phyloP scores from a whole-genome alignment of 1,140 invertebrate species.

The Cotesia typhae region DNA sequence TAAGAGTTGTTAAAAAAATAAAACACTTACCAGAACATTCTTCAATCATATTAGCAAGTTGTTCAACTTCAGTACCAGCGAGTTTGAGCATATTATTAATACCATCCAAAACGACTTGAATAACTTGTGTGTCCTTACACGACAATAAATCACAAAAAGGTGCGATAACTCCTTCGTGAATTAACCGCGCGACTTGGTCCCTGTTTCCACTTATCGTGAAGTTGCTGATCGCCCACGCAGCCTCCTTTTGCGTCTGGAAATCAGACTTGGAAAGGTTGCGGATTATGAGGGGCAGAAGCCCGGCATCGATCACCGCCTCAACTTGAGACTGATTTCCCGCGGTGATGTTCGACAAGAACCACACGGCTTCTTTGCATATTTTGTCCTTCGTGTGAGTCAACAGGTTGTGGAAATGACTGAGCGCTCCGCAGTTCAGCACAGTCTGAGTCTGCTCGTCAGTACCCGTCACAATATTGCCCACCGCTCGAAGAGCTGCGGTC shows the following conservation, averaged over 20 bases:
- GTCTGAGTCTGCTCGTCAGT: constrained; percentile 97
- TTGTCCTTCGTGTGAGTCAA: constrained; percentile 89
- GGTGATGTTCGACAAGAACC: constrained; percentile 99
- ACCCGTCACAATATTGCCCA: constrained; percentile 99
- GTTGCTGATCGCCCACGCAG: constrained; percentile 99
- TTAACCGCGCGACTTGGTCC: constrained; percentile 87
- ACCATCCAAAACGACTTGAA: constrained; percentile 91
- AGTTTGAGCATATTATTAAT: constrained; percentile 91
- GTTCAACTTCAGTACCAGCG: constrained; percentile 78
- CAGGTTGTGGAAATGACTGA: constrained; percentile 90
- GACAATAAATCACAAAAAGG: constrained; percentile 90
- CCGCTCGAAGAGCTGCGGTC: constrained; percentile 94
- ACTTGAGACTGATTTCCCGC: constrained; percentile 98
- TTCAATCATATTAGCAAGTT: constrained; percentile 87
- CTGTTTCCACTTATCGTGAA: constrained; percentile 95
- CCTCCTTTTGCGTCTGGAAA: constrained; percentile 99
- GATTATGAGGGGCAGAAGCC: constrained; percentile 93
- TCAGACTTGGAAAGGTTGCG: constrained; percentile 88
- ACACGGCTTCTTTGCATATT: constrained; percentile 93
- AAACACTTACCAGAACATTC: constrained; percentile 78
- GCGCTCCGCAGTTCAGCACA: constrained; percentile 74
- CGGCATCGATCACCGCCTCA: constrained; percentile 95
- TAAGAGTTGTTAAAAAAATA: not conserved
- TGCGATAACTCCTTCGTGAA: constrained; percentile 87
- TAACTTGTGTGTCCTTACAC: constrained; percentile 89